These are phyloP conservation scores for Alloplasta piceator DNA, from an alignment of 2,888 invertebrate genomes.

Conservation along the genomic window DNA sequence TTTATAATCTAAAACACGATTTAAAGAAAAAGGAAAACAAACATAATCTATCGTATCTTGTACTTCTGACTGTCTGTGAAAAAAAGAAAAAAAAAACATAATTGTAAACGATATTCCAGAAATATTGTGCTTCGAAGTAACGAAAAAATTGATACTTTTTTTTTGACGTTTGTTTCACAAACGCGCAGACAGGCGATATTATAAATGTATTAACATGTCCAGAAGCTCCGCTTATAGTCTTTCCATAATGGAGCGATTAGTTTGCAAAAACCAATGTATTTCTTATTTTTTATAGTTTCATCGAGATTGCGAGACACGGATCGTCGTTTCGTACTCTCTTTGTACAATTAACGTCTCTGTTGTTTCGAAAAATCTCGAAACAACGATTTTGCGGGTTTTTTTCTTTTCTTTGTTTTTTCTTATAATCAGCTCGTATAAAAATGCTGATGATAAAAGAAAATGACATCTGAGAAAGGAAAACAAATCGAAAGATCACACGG, in stretches of 20 bases:
- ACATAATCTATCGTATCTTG: slow-evolving; percentile 66
- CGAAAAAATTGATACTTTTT: slow-evolving; percentile 48
- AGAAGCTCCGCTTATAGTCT: slow-evolving; percentile 60
- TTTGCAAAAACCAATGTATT: slow-evolving; percentile 45
- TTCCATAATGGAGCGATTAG: slow-evolving; percentile 57
- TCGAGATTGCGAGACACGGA: slow-evolving; percentile 43
- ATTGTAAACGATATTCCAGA: slow-evolving; percentile 50
- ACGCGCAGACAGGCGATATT: slow-evolving; percentile 56
- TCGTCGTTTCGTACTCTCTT: slow-evolving; percentile 21
- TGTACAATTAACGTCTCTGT: slow-evolving; percentile 29
- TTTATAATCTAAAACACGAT: slow-evolving; percentile 60
- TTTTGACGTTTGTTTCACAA: slow-evolving; percentile 11
- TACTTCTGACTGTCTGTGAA: slow-evolving; percentile 64
- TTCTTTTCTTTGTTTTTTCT: background rate
- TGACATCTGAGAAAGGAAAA: background rate
- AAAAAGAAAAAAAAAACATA: slow-evolving; percentile 35
- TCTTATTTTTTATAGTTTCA: slow-evolving; percentile 14
- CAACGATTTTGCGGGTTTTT: slow-evolving; percentile 25
- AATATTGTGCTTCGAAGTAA: slow-evolving; percentile 57
- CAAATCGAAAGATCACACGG: slow-evolving; percentile 1
- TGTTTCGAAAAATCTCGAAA: slow-evolving; percentile 35
- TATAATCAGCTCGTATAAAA: slow-evolving; percentile 23
- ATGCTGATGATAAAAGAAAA: slow-evolving; percentile 30
- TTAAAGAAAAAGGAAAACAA: slow-evolving; percentile 33
- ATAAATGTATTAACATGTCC: slow-evolving; percentile 62